Evolutionary conservation across 2,888 invertebrate species (phyloP).

Genomic region (Gnatocerus cornutus): DNA sequence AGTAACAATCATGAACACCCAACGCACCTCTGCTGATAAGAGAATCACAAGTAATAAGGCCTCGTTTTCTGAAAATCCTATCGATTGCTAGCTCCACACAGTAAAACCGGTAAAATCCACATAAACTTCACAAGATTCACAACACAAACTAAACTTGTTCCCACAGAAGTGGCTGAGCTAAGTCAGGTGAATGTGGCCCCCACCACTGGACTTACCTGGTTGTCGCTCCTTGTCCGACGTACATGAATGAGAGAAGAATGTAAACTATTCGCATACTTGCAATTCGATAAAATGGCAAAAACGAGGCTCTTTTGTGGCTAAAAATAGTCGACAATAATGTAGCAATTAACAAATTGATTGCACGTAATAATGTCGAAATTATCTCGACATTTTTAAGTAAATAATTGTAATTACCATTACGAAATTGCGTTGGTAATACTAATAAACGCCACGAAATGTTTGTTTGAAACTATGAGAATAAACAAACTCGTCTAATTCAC

Average conservation of each 20-base stretch:
- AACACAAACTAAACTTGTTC: conserved; percentile 48
- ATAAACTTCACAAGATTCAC: conserved; percentile 40
- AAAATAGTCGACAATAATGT: no score
- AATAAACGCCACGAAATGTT: no score
- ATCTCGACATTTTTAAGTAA: conserved; percentile 26
- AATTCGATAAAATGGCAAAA: background rate
- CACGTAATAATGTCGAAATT: conserved; percentile 14
- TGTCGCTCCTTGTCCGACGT: conserved; percentile 28
- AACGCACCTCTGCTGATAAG: no score
- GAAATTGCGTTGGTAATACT: conserved; percentile 1
- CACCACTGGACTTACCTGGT: conserved; percentile 37
- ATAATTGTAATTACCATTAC: conserved; percentile 23
- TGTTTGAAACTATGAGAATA: no score
- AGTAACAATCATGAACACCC: no score
- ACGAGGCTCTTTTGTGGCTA: no score
- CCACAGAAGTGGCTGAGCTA: conserved; percentile 33
- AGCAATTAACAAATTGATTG: background rate
- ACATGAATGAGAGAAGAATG: conserved; percentile 25
- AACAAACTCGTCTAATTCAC: no score
- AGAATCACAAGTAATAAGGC: no score
- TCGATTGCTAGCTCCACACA: no score
- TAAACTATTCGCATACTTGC: conserved; percentile 37
- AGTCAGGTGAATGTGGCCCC: conserved; percentile 50
- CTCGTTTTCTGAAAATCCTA: no score
- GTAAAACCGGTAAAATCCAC: conserved; percentile 21